Evolutionary conservation across 2,888 invertebrate genomes (phyloP), one percentile per base, ranked within the genome.

Genomic region (Pachycephus smyrnensis): DNA sequence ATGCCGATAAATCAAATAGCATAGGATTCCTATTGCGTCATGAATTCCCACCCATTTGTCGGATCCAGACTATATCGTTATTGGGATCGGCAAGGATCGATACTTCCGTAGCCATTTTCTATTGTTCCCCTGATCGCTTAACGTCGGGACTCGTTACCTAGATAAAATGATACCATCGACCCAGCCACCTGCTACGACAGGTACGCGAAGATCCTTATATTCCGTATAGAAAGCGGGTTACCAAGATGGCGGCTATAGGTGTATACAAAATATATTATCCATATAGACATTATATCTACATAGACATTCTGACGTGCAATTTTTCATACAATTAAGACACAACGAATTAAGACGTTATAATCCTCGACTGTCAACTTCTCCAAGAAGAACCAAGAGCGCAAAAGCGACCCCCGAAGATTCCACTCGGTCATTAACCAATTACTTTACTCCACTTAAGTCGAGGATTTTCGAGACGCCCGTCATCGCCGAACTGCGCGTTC

Each of bases 361-460:
- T 55, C 9, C 9, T 55, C 55, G 55, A 23, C 55, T 55, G 55
- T 23, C 23, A 55, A 2, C 55, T 55, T 55, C 55, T 55, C 55
- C 9, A 9, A 55, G 55, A 23, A 55, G 33, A 33, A 33, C 3
- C 33, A 4, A 33, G 33, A 1, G 55, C 40, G 23, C 55, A 23
- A 23, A 55, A 23, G 2, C 23, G 23, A 23, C 9, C 32, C 40
- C 69, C 23, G 73, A 73, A 80, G 80, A 85, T 85, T 83, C 80
- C 78, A 75, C 33, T 75, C 35, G 76, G 78, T 86, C 83, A 83
- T 86, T 82, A 85, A 83, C 82, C 83, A 85, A 86, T 85, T 86
- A 86, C 78, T 79, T 76, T 75, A 35, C 69, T 76, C 69, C 79
- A 75, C 40, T 73, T 79, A 73, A 75, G 75, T 32, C 71, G 73